Evolutionary conservation across 2,888 invertebrate genomes (phyloP), one percentile per base, ranked within the genome.

Genomic region (Pammene fasciana): DNA sequence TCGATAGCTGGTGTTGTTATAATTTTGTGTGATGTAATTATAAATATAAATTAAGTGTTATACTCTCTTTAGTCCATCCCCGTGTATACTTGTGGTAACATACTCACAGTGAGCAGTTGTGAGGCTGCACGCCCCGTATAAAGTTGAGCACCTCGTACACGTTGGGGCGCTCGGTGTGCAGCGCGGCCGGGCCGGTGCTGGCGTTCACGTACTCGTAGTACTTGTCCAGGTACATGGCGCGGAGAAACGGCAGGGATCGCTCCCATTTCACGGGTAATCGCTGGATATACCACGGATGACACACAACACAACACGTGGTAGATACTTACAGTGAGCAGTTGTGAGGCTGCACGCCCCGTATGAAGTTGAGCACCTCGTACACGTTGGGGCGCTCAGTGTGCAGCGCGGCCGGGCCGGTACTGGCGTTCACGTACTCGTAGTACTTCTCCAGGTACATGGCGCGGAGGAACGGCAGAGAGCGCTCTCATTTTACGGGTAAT

Each of bases 211-310:
- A 97, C 82, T 97, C 95, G 72, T 94, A 94, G 85, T 95, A 95
- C 65, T 93, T 90, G 82, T 97, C 96, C 77, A 96, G 79, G 86
- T 97, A 97, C 75, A 95, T 93, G 68, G 96, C 95, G 57, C 97
- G 94, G 34, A 96, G 89, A 78, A 95, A 93, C 13, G 94, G 94
- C 11, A 95, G 94, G 0, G 97, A 95, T 72, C 94, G 94, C 82
- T 97, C 95, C 96, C 97, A 97, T 76, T 96, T 93, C 2, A 97
- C 96, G 0, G 97, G 97, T 76, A 96, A 86, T 72, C 97, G 96
- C 26, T n/a, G n/a, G n/a, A n/a, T n/a, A n/a, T n/a, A n/a, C n/a
- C n/a, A n/a, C n/a, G n/a, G n/a, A n/a, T n/a, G n/a, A n/a, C n/a
- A n/a, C 36, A 6, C 36, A 6, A 10, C n/a, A 16, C 4, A 7